Evolutionary conservation across 2,113 vertebrate genomes (phyloP).

Genomic region (Semnornis frantzii): DNA sequence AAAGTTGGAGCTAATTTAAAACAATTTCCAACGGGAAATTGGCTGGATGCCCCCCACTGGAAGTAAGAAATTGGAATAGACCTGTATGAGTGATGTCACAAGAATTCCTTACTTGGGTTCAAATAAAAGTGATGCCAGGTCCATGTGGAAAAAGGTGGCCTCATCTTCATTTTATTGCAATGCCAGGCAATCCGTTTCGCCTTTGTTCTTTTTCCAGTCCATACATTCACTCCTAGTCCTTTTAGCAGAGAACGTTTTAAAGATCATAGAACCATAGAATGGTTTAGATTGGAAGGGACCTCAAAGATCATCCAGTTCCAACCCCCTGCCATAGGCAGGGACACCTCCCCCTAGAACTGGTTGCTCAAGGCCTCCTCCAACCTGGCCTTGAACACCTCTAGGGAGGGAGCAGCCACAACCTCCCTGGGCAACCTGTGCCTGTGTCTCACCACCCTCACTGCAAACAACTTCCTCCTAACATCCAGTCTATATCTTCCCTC

Average conservation of each 20-base stretch:
- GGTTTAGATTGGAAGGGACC: too few species aligned
- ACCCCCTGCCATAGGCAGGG: too few species aligned
- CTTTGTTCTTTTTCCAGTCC: not conserved
- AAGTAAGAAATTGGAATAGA: not conserved
- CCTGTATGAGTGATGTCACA: not conserved
- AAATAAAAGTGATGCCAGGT: not conserved
- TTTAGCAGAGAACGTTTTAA: not conserved
- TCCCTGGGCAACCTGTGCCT: too few species aligned
- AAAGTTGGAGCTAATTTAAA: not conserved
- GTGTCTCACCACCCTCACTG: too few species aligned
- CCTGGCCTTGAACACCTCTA: too few species aligned
- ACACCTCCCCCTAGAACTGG: too few species aligned
- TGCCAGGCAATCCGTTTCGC: not conserved
- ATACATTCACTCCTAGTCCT: not conserved
- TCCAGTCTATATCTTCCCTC: too few species aligned
- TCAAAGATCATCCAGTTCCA: too few species aligned
- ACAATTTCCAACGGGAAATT: not conserved
- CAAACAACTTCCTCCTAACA: too few species aligned
- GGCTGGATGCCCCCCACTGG: not conserved
- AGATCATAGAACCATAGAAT: not conserved
- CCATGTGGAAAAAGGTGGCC: not conserved
- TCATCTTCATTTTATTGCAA: not conserved
- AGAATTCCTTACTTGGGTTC: not conserved
- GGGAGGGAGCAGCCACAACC: too few species aligned
- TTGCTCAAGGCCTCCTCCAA: too few species aligned